Evolutionary conservation across 2,888 invertebrate genomes (phyloP).

Genomic region (Zygogramma bicolorata): DNA sequence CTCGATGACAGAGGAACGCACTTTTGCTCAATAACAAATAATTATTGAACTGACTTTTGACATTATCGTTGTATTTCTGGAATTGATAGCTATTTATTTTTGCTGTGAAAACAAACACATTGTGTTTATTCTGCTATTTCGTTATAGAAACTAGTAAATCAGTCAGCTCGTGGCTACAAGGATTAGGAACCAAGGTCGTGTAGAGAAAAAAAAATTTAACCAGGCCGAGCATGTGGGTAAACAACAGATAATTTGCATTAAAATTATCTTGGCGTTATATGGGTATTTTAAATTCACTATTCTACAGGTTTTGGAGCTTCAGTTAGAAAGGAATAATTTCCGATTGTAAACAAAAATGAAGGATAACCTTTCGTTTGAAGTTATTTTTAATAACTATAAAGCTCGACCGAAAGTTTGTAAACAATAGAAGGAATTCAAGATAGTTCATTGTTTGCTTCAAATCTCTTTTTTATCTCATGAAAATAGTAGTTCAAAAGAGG

Average conservation of each 20-base stretch:
- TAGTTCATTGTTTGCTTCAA: too few species aligned
- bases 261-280: background rate
- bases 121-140: background rate
- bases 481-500: too few species aligned
- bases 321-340: background rate
- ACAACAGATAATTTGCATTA: background rate
- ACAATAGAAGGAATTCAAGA: too few species aligned
- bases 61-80: background rate
- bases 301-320: background rate
- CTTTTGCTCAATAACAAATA: background rate
- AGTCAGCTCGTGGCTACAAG: background rate
- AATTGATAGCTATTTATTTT: background rate
- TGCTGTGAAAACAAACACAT: background rate
- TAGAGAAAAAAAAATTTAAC: background rate
- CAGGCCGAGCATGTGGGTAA: background rate
- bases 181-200: background rate
- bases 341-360: background rate
- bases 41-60: conserved; percentile 2
- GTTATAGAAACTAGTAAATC: background rate
- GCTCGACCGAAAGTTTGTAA: too few species aligned
- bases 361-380: too few species aligned
- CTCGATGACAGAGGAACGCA: background rate
- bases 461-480: too few species aligned
- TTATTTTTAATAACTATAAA: too few species aligned
- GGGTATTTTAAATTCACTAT: too few species aligned